Evolutionary conservation across 2,888 invertebrate species (phyloP).

Genomic region (Coremacera marginata): DNA sequence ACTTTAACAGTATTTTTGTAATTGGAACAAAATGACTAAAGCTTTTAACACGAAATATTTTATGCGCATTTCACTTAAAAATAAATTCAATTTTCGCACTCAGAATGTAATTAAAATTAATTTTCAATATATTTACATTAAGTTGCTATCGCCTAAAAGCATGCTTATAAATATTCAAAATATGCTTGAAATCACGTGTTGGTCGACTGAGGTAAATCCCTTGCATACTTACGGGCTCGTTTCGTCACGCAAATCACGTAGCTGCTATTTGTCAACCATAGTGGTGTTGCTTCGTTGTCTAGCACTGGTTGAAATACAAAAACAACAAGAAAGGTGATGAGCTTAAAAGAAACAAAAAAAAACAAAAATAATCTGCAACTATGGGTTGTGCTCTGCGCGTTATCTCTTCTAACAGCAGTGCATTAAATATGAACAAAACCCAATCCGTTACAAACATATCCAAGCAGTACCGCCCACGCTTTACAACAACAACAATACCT

Average conservation of each 20-base stretch:
- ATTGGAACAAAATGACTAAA: too few species aligned
- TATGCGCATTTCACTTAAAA: too few species aligned
- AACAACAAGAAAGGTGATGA: background rate
- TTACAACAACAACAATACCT: background rate
- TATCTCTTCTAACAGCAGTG: background rate
- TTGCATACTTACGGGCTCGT: background rate
- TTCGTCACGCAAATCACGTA: conserved; percentile 23
- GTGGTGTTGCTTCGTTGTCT: background rate
- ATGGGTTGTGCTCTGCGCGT: too few species aligned
- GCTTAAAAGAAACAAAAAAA: too few species aligned
- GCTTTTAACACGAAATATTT: too few species aligned
- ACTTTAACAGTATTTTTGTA: too few species aligned
- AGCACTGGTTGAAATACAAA: background rate
- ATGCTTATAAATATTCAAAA: conserved; percentile 6
- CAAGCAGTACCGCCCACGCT: background rate
- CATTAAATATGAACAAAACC: background rate
- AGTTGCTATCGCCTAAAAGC: conserved; percentile 11
- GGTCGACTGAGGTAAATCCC: background rate
- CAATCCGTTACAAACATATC: too few species aligned
- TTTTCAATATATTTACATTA: background rate
- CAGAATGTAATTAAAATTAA: conserved; percentile 2
- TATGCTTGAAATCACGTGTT: conserved; percentile 15
- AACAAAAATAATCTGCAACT: too few species aligned
- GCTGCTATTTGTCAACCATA: conserved; percentile 1
- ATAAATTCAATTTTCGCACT: background rate